Evolutionary conservation across 2,888 invertebrate species (phyloP).

Genomic region (Clivina fossor): DNA sequence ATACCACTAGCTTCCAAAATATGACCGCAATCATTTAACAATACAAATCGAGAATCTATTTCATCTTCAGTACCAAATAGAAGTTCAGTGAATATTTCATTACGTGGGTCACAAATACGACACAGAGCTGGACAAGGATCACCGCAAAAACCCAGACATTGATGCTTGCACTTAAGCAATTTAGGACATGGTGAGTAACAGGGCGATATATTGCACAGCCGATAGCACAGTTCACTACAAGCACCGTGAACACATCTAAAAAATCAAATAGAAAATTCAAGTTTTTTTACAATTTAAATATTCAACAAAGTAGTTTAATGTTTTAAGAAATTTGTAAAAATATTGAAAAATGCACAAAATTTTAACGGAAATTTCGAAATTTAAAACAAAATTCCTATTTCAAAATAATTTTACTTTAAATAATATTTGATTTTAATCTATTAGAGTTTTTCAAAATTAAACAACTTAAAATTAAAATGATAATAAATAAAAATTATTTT

Average conservation of each 20-base stretch:
- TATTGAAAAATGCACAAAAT: too few species aligned
- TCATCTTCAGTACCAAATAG: neutral
- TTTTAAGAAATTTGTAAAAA: too few species aligned
- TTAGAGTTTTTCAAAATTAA: too few species aligned
- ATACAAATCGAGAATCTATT: neutral
- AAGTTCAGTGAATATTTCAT: conserved; percentile 51
- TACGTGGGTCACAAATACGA: conserved; percentile 41
- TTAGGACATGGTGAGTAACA: conserved; percentile 54
- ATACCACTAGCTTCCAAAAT: neutral
- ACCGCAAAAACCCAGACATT: conserved; percentile 72
- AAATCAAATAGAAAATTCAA: neutral
- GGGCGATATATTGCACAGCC: conserved; percentile 46
- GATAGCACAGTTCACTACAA: neutral
- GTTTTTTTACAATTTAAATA: too few species aligned
- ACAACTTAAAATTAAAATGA: too few species aligned
- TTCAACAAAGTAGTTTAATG: too few species aligned
- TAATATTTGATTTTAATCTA: too few species aligned
- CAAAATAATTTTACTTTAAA: too few species aligned
- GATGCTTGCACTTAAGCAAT: conserved; percentile 59
- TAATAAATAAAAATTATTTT: too few species aligned
- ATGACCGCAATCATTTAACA: neutral
- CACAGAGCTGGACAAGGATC: conserved; percentile 49
- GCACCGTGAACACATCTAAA: neutral
- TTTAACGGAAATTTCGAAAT: too few species aligned
- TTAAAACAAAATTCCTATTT: too few species aligned